Conservation (phyloP, 2,797 vertebrate genomes). For the Luscinia luscinia region DNA sequence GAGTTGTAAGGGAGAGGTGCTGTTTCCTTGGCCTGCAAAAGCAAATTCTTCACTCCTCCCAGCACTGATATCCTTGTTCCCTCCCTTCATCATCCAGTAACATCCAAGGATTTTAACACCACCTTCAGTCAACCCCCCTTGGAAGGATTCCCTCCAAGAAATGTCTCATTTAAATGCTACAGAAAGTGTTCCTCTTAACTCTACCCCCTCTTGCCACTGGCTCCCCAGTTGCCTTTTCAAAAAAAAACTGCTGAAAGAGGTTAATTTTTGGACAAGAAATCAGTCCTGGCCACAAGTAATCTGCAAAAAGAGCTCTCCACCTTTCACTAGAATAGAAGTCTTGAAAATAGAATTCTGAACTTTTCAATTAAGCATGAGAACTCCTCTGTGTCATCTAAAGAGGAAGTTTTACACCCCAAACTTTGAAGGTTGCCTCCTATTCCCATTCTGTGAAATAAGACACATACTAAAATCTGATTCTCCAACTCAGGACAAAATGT, state of each 20-base stretch:
- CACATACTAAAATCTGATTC: not conserved
- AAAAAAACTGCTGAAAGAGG: not conserved
- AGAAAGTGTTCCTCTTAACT: not conserved
- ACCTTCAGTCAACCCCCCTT: not conserved
- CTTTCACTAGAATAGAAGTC: not conserved
- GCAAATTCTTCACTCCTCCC: not conserved
- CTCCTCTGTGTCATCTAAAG: not conserved
- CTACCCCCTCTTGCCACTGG: not conserved
- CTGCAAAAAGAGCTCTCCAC: not conserved
- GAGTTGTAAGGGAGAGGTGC: not conserved
- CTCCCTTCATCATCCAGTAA: not conserved
- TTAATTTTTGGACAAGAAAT: conserved; percentile 21
- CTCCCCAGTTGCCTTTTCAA: not conserved
- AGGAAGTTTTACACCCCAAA: not conserved
- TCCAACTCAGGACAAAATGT: not conserved
- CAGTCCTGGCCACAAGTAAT: conserved; percentile 1
- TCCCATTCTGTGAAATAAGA: not conserved
- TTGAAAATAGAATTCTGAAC: not conserved
- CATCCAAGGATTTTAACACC: not conserved
- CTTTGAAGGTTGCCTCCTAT: not conserved
- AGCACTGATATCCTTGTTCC: not conserved
- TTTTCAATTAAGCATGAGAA: not conserved
- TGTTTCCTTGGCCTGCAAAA: not conserved
- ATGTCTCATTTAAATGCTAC: not conserved
- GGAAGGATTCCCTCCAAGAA: not conserved